A percentile compares a stretch with the other conserved stretches of the same genome.
Conservation (phyloP, 1,140 invertebrate species). For the Watersipora subatra region DNA sequence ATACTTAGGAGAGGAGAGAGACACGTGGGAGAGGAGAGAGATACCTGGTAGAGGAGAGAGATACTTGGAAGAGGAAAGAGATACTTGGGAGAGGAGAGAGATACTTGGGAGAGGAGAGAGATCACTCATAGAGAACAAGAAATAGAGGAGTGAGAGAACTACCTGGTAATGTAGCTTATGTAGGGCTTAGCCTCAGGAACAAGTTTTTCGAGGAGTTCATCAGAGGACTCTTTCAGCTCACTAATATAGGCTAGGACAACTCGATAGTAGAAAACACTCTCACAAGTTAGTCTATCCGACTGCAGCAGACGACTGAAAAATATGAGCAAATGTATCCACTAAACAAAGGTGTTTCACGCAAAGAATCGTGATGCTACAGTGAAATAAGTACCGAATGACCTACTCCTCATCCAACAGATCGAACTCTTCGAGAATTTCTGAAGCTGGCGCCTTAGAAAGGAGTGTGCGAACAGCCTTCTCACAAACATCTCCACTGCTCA, state of each 20-base stretch:
- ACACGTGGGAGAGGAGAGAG: no score
- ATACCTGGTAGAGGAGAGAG: no score
- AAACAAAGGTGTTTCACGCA: no score
- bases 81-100: no score
- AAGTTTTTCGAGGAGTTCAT: constrained; percentile 38
- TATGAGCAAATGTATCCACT: no score
- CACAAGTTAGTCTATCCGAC: constrained; percentile 39
- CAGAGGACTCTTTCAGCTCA: constrained; percentile 21
- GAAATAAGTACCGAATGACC: constrained; percentile 9
- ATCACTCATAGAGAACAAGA: no score
- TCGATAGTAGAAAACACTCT: constrained; percentile 52
- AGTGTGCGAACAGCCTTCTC: constrained; percentile 39
- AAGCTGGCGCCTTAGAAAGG: constrained; percentile 31
- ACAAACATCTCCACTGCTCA: constrained; percentile 39
- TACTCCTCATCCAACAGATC: constrained; percentile 37
- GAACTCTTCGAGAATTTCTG: constrained; percentile 34
- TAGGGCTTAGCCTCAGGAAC: constrained; percentile 17
- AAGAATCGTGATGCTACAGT: neutral
- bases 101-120: no score
- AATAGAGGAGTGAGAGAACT: no score
- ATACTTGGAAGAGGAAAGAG: no score
- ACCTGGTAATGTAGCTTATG: neutral
- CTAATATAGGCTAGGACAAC: constrained; percentile 40
- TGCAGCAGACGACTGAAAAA: constrained; percentile 40
- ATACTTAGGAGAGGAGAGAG: no score